Evolutionary conservation across 2,888 invertebrate species (phyloP), one percentile per base, ranked within the genome.

Genomic region (Tinea pellionella): DNA sequence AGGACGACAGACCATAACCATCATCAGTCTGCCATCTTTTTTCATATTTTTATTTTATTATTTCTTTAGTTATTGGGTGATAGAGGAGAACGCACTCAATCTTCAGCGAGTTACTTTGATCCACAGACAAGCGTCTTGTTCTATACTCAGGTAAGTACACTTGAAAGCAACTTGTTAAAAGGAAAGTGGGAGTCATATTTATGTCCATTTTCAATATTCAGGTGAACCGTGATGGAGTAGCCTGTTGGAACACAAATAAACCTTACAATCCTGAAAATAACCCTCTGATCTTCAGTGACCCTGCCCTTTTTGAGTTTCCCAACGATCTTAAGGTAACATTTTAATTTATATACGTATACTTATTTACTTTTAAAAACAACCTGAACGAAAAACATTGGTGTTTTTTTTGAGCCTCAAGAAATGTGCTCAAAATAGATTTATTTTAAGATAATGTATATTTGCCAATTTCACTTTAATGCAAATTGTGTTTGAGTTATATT

Each of bases 231-330:
- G 92, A 95, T 69, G 94, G 92, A 0, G 88, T 95, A 1, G 93
- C 92, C 0, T 95, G 95, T 74, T 95, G 95, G 95, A 94, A 95
- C 71, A 88, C 90, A 0, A 86, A 88, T 59, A 90, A 89, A 64
- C 90, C 91, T 0, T 90, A 93, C 67, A 90, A 86, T 24, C 80
- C 90, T 0, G 90, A 91, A 55, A 93, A 89, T 69, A 88, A 92
- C 69, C 92, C 90, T 0, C 79, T 94, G 0, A 88, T 94, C 8
- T 90, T 91, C 62, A 89, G 89, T 59, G 93, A 94, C 69, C 88
- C 91, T n/a, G 86, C 88, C 41, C 89, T 90, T 7, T 79, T 93
- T 62, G 89, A 94, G 60, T 95, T 95, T 72, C 93, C 94, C 8
- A 95, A 95, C 68, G 95, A 95, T 68, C 70, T 95, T 62, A 92